Conservation (phyloP, 1,140 invertebrate genomes). For the Philopotamus ludificatus region DNA sequence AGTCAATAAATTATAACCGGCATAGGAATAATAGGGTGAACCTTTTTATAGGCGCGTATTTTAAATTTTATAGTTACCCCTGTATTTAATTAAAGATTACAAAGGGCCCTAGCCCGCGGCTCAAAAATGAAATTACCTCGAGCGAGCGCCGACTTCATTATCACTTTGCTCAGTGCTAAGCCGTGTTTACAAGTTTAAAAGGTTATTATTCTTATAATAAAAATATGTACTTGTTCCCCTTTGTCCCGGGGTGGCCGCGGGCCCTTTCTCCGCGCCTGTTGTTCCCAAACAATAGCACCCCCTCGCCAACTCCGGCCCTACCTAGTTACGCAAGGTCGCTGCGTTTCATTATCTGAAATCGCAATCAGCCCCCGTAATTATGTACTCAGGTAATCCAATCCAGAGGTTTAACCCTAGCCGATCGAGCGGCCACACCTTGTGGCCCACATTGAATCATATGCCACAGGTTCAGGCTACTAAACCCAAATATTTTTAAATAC, state of each 20-base stretch:
- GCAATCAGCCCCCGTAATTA: not conserved
- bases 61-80: constrained; percentile 9
- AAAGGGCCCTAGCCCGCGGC: not conserved
- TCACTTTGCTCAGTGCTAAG: not conserved
- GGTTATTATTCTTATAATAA: constrained; percentile 24
- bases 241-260: constrained; percentile 1
- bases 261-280: constrained; percentile 15
- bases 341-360: not conserved
- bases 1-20: constrained; percentile 1
- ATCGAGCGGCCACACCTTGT: too few species aligned
- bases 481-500: too few species aligned
- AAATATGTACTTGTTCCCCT: constrained; percentile 13
- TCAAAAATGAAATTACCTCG: constrained; percentile 11
- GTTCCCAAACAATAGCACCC: constrained; percentile 23
- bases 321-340: not conserved
- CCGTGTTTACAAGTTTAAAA: constrained; percentile 28
- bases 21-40: constrained; percentile 1
- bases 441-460: too few species aligned
- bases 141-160: constrained; percentile 14
- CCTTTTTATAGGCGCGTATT: constrained; percentile 1
- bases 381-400: not conserved
- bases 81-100: constrained; percentile 14
- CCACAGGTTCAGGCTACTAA: too few species aligned
- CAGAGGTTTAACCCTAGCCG: too few species aligned
- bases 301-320: not conserved